Base-by-base conservation (phyloP, 2,888 invertebrate species). In the Megamerina dolium region DNA sequence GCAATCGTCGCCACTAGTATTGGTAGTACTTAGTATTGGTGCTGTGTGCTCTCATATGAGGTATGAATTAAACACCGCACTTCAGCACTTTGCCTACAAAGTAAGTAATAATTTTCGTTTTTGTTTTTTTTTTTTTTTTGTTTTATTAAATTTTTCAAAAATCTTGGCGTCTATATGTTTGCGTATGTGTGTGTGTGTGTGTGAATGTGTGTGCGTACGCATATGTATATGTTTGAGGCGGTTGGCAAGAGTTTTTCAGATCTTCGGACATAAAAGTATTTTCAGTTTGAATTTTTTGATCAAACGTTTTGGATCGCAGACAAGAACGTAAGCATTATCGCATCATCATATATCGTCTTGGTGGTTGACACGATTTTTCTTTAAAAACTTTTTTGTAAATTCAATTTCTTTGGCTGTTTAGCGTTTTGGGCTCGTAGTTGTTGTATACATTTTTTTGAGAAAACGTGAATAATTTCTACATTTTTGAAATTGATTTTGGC, bases 261-360 rank as follows among this genome's bases (percentile, higher is more conserved):
- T 49, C 49, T 39, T 58, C 58, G 59, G 58, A 56, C 64, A 68
- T 68, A 69, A 66, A 66, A 66, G 66, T 65, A 57, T 61, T 64
- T 68, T 68, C 68, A 69, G 69, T 69, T 66, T 58, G 55, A 58
- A 59, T 59, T 57, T 56, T 59, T 61, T 64, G 62, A 57, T 60
- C 68, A 63, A 56, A 58, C 57, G 55, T 50, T 53, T 54, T 57
- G 51, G 57, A 56, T 52, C 56, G 57, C 46, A 54, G 54, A 48
- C 48, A 44, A 52, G 51, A 55, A 53, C 53, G 55, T 50, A 53
- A 53, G 51, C n/a, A n/a, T n/a, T n/a, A n/a, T n/a, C n/a, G n/a
- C n/a, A n/a, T n/a, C n/a, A n/a, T n/a, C n/a, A n/a, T n/a, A n/a
- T n/a, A n/a, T n/a, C n/a, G n/a, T n/a, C n/a, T n/a, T n/a, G n/a